Base-by-base conservation (phyloP, 2,113 vertebrate genomes). In the Lophius piscatorius region DNA sequence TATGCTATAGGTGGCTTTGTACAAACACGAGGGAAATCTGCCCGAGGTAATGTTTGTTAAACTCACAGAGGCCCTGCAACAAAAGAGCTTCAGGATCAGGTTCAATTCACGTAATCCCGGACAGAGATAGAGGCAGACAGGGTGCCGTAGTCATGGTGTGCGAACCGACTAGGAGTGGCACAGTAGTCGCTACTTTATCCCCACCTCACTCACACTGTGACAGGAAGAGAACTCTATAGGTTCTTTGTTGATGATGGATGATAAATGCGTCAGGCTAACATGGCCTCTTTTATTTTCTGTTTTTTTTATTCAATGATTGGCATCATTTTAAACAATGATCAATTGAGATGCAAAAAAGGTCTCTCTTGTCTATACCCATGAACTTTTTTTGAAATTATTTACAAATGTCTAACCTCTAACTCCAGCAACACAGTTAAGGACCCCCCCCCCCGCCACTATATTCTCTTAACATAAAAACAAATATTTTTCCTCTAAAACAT, bases 41-140 rank as follows among this genome's bases (percentile, higher is more conserved):
- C 78, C 79, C 45, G 49, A 29, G 70, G 63, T 54, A 68, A 73
- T 88, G 74, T 88, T 89, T 87, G 86, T 67, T 74, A 72, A 90
- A 85, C 81, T 34, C 61, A 86, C 78, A 70, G 11, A 46, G 58
- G 55, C 21, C 38, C 34, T 26, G 36, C 50, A 84, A 90, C 89
- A 87, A 88, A 90, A 88, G 82, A 68, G 26, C 46, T 40, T 41
- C 29, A 22, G 69, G 85, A 88, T 90, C 87, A 76, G 75, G 78
- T 89, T 90, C 70, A 86, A 33, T 75, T 86, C 70, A 72, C 72
- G 84, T 88, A 87, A 89, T 81, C 74, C 83, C 58, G 48, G 31
- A 38, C 58, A 54, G 55, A 63, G 64, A 76, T 24, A 39, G 49
- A 56, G 20, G 41, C 57, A 75, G 72, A 72, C 41, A 46, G 56